Base-by-base conservation (phyloP, 2,888 invertebrate genomes). In the Aporophyla lueneburgensis region DNA sequence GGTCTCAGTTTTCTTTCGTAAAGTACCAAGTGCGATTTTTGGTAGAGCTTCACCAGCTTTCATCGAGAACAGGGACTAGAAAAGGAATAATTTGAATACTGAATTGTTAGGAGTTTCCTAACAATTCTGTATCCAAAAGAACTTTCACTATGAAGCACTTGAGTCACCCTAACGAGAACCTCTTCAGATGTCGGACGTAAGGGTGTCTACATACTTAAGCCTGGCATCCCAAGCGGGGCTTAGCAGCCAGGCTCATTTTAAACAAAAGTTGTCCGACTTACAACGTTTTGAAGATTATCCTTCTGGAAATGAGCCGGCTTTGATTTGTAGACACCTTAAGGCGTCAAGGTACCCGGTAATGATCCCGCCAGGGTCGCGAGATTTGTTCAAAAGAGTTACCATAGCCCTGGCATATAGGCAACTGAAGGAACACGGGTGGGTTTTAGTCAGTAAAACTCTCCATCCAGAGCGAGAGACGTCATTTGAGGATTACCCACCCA, bases 111-210 rank as follows among this genome's bases (percentile, higher is more conserved):
- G 33, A 53, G 7, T 16, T n/a, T 16, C 6, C 71, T 33, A 53
- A 58, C n/a, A 69, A 59, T 33, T 33, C 21, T 21, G 58, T n/a
- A 21, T 21, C 54, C 21, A 66, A 51, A 67, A 72, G n/a, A 46
- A 43, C 58, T 43, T 59, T 65, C 43, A 63, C 19, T 19, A 43
- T 56, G 33, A 69, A 59, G 40, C 54, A 12, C 59, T 70, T 75
- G 54, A 69, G 65, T 24, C 21, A 27, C 40, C 58, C 65, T 80
- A 80, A 80, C 59, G 69, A 78, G 67, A 53, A 51, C 54, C 74
- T 59, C 54, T 69, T 79, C 49, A 69, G 58, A 24, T 51, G 58
- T 59, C 68, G 40, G 40, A 16, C 33, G 58, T 65, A 68, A 51
- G 66, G 66, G 27, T 65, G 21, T 21, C 12, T 19, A 49, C 27